Conservation (phyloP, 1,140 invertebrate species). For the Seison nebaliae region DNA sequence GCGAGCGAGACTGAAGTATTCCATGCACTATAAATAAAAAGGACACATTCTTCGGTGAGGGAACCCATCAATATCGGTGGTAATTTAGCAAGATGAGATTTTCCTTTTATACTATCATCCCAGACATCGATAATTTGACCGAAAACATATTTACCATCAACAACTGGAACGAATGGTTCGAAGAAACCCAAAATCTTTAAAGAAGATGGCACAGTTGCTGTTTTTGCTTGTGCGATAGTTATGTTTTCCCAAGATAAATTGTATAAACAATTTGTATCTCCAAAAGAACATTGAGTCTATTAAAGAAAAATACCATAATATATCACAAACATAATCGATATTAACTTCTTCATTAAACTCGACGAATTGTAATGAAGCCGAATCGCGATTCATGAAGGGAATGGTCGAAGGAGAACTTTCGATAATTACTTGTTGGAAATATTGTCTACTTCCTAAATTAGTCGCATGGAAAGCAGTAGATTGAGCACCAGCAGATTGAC, state of each 20-base stretch:
- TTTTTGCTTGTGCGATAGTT: conserved; percentile 7
- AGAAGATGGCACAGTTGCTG: conserved; percentile 1
- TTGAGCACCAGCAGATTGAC: conserved; percentile 75
- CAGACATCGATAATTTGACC: conserved; percentile 3
- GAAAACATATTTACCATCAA: conserved; percentile 3
- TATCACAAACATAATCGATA: too few species aligned
- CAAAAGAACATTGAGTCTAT: too few species aligned
- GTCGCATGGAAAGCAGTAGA: conserved; percentile 68
- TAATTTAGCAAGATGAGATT: conserved; percentile 1
- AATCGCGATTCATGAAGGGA: conserved; percentile 1
- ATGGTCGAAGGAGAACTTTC: conserved; percentile 19
- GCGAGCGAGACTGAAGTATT: neutral
- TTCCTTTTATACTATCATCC: neutral
- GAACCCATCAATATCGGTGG: conserved; percentile 10
- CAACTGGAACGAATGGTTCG: conserved; percentile 8
- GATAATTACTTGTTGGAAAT: conserved; percentile 49
- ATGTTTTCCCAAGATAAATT: too few species aligned
- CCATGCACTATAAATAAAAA: conserved; percentile 4
- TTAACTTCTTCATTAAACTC: too few species aligned
- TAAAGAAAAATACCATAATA: too few species aligned
- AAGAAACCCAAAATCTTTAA: conserved; percentile 10
- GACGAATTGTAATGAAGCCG: too few species aligned
- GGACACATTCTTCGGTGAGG: conserved; percentile 7
- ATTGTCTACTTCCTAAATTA: conserved; percentile 50
- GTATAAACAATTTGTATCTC: too few species aligned